Evolutionary conservation across 2,113 vertebrate species (phyloP), one percentile per base, ranked within the genome.

Genomic region (Axis porcinus): DNA sequence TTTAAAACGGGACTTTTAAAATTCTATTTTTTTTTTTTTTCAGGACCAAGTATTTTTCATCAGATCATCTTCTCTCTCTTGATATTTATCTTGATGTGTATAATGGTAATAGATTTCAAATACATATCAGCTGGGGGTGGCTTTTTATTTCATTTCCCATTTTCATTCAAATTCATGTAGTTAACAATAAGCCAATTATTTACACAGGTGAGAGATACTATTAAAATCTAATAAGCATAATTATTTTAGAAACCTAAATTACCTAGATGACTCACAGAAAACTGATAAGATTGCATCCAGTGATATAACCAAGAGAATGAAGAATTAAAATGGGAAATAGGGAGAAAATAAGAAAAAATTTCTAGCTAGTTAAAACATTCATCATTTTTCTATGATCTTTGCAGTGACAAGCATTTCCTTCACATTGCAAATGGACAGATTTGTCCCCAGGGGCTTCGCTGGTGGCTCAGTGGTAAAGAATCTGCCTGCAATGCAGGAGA

Each of bases 201-300:
- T 96, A 84, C 23, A 90, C 21, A 92, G 30, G 28, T 86, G 19
- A 33, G n/a, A 95, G 13, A 50, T 58, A 74, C 27, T 94, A 96
- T 58, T 82, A 95, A 92, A 96, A 87, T 78, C 50, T 67, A 95
- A 60, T 82, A 67, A 36, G 43, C 82, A 55, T 54, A 30, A 33
- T 76, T 94, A 96, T 86, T 97, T 97, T 78, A 95, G 84, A 90
- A 96, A 86, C 9, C 23, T 83, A 92, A 89, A 94, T 97, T 92
- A 60, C 11, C 55, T 43, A 85, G 70, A 86, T 43, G 30, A 81
- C 27, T 96, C 87, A 92, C 7, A 94, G 47, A 97, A 96, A 79
- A 83, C 78, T 79, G 27, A 2, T 78, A 79, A 96, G 55, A 86
- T 13, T 76, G 17, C 54, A 23, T 50, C 28, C 4, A 4, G 27